A percentile compares a stretch with the other conserved stretches of the same genome.
Evolutionary conservation across 2,888 invertebrate species (phyloP).

Genomic region (Mythimna albipuncta): DNA sequence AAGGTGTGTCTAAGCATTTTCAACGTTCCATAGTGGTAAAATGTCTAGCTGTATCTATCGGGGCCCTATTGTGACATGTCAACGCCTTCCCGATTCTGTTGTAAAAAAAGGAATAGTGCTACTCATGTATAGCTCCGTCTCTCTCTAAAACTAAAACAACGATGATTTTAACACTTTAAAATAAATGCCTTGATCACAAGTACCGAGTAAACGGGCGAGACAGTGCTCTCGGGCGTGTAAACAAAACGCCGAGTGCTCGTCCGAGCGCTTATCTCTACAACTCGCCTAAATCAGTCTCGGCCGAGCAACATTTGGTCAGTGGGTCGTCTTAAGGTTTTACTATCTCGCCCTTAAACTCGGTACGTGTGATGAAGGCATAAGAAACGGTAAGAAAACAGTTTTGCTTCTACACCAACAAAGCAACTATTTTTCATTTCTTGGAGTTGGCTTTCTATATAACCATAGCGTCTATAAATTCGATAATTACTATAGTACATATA

Average conservation of each 20-base stretch:
- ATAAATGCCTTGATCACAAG: background rate
- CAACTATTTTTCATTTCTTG: background rate
- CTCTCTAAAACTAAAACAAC: background rate
- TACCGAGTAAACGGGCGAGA: too few relatives aligned
- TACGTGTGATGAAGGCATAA: too few relatives aligned
- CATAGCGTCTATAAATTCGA: background rate
- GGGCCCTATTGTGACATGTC: too few relatives aligned
- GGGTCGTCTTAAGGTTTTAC: too few relatives aligned
- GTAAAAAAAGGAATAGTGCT: background rate
- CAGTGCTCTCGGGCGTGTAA: too few relatives aligned
- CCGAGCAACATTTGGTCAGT: too few relatives aligned
- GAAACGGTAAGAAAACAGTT: background rate
- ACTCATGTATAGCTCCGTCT: background rate
- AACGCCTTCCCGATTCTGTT: background rate
- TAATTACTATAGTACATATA: background rate
- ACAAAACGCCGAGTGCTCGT: too few relatives aligned
- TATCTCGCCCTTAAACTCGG: too few relatives aligned
- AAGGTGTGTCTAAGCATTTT: too few relatives aligned
- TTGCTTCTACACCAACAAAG: background rate
- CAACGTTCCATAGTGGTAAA: background rate
- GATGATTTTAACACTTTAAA: background rate
- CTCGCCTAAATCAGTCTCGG: too few relatives aligned
- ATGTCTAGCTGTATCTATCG: background rate
- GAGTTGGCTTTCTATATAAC: slow-evolving; percentile 9
- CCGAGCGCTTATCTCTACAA: too few relatives aligned